phyloP scores from a whole-genome alignment of 2,113 vertebrate genomes.

The Labeo rohita region DNA sequence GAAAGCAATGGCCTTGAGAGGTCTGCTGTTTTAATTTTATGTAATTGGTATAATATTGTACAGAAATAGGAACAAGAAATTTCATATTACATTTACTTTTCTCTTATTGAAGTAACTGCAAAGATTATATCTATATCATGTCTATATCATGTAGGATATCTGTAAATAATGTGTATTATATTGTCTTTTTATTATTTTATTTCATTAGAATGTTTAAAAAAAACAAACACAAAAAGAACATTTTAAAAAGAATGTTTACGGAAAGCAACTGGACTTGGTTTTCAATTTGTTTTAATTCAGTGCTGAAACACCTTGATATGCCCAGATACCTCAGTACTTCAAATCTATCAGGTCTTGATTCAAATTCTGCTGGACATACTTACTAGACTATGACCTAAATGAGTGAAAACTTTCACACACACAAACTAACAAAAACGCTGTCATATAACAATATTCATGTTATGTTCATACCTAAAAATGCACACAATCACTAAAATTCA shows the following conservation, averaged over 20 bases:
- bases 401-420: background rate
- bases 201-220: background rate
- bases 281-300: background rate
- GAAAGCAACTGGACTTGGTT: constrained; percentile 42
- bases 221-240: background rate
- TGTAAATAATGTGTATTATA: background rate
- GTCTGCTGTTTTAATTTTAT: background rate
- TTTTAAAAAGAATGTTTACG: background rate
- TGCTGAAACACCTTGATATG: background rate
- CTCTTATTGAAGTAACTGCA: background rate
- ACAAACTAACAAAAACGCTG: too few species aligned
- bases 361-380: background rate
- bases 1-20: background rate
- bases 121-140: background rate
- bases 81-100: background rate
- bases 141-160: background rate
- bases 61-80: background rate
- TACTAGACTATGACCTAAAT: background rate
- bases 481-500: constrained; percentile 19
- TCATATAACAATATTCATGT: background rate
- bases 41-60: background rate
- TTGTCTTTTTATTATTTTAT: background rate
- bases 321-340: too few species aligned
- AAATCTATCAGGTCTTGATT: background rate
- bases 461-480: background rate